Evolutionary conservation across 1,140 invertebrate species (phyloP), one percentile per base, ranked within the genome.

Genomic region (Copidosoma floridanum): DNA sequence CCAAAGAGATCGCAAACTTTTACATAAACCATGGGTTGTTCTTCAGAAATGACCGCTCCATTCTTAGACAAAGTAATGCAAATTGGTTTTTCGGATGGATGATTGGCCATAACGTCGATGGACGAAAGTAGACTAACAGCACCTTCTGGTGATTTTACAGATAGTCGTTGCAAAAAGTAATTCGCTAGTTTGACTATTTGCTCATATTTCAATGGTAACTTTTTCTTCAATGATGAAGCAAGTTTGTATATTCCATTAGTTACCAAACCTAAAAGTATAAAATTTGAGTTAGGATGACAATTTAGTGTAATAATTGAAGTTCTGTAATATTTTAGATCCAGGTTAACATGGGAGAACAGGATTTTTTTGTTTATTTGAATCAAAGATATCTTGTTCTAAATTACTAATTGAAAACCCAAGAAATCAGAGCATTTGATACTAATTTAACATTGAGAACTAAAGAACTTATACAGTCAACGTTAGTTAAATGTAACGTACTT

Each of bases 181-280:
- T 93, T 93, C 14, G 89, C 87, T 66, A 98, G 90, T 81, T 98
- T 98, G 8, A 92, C 84, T 18, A 88, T 87, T 81, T 97, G 95
- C 18, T 89, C 88, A 66, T 86, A 80, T 21, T 82, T 86, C 27
- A 94, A 74, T 12, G 90, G 88, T 23, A 87, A 85, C 59, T 86
- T 83, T 73, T 89, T 91, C 63, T 89, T 89, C 23, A 86, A 76
- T 23, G 79, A 74, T 50, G 85, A 85, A 46, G 88, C 86, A 3
- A 95, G 80, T 71, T 88, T 88, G 67, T 87, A 88, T 41, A 88
- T 83, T 57, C 89, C 89, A 77, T 86, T 88, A 10, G 93, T 74
- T n/a, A 92, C 76, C 16, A 88, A 75, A 64, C 88, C 86, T 82
- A 73, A 68, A 65, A 77, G 61, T 57, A 74, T 52, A 37, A 27